phyloP scores from a whole-genome alignment of 2,113 vertebrate species.

The Solenodon paradoxus region DNA sequence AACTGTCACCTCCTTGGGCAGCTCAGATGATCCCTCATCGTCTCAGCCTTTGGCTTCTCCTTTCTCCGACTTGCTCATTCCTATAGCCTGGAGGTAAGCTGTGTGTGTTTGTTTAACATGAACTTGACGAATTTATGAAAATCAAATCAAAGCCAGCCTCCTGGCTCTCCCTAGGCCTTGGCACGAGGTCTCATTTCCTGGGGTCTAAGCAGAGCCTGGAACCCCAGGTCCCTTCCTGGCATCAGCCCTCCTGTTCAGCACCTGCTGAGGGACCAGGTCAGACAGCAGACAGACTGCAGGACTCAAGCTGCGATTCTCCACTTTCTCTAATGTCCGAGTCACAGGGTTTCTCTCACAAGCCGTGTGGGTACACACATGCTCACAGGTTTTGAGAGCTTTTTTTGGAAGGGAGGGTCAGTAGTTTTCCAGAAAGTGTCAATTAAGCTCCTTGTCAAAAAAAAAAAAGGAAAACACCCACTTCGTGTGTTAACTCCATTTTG shows the following conservation, averaged over 20 bases:
- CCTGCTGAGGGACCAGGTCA: not conserved
- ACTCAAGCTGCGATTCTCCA: too few relatives aligned
- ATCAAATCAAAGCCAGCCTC: not conserved
- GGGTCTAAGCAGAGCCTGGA: not conserved
- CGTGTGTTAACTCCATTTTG: not conserved
- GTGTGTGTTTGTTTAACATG: not conserved
- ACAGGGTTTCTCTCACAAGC: not conserved
- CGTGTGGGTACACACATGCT: not conserved
- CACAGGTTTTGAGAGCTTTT: not conserved
- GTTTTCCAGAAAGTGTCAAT: not conserved
- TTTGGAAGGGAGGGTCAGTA: not conserved
- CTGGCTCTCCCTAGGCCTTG: not conserved
- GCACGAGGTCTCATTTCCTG: not conserved
- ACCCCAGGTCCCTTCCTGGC: not conserved
- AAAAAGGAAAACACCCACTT: not conserved
- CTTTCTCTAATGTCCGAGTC: rapidly evolving
- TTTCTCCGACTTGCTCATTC: not conserved
- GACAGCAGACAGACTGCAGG: not conserved
- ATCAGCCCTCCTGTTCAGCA: not conserved
- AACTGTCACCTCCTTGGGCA: not conserved
- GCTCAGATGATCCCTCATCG: not conserved
- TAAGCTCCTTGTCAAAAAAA: slow-evolving; percentile 13
- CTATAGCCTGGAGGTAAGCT: not conserved
- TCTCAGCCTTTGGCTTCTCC: not conserved
- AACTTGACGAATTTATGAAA: not conserved